Evolutionary conservation across 2,888 invertebrate genomes (phyloP).

Genomic region (Phalangium opilio): DNA sequence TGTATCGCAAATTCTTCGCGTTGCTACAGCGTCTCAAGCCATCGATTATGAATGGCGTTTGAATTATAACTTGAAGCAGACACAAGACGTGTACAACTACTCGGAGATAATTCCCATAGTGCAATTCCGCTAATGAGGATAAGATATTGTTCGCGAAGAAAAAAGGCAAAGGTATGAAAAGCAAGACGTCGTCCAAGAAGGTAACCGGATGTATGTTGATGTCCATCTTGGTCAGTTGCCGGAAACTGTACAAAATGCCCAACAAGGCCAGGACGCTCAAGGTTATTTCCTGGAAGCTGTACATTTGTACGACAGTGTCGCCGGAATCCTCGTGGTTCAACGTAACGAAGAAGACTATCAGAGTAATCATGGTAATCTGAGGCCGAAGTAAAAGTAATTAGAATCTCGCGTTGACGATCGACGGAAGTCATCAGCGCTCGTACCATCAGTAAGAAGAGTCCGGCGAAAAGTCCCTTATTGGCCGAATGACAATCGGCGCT

Average conservation of each 20-base stretch:
- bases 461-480: conserved; percentile 55
- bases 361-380: conserved; percentile 38
- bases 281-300: conserved; percentile 35
- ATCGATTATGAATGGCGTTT: conserved; percentile 56
- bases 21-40: conserved; percentile 58
- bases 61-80: conserved; percentile 51
- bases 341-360: conserved; percentile 45
- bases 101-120: conserved; percentile 8
- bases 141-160: conserved; percentile 54
- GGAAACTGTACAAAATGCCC: conserved; percentile 43
- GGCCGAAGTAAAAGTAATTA: too few relatives aligned
- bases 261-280: conserved; percentile 44
- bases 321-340: conserved; percentile 34
- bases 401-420: too few relatives aligned
- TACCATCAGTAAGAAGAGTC: conserved; percentile 42
- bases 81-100: conserved; percentile 14
- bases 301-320: conserved; percentile 19
- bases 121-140: conserved; percentile 17
- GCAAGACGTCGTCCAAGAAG: conserved; percentile 52
- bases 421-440: too few relatives aligned
- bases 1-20: conserved; percentile 42
- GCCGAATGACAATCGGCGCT: conserved; percentile 57
- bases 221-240: conserved; percentile 47
- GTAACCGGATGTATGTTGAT: conserved; percentile 39
- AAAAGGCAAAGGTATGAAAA: conserved; percentile 54